These are phyloP conservation scores for Dendroctonus valens DNA, from an alignment of 1,140 invertebrate genomes.

Conservation along the genomic window DNA sequence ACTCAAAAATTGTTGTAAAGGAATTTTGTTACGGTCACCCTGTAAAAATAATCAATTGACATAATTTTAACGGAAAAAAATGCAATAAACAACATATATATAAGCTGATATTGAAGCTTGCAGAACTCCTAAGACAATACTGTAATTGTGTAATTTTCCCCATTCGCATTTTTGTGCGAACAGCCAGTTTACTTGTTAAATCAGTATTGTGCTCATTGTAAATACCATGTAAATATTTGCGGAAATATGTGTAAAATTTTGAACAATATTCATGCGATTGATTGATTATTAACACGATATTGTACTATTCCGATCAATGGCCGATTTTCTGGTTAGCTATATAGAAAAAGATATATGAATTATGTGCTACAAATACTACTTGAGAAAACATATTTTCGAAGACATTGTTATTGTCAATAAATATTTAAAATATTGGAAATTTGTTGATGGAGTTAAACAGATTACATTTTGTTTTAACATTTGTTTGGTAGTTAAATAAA, in stretches of 20 bases:
- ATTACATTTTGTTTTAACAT: constrained; percentile 26
- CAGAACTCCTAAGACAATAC: constrained; percentile 28
- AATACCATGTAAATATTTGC: constrained; percentile 38
- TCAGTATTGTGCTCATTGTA: constrained; percentile 37
- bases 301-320: background rate
- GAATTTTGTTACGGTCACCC: too few relatives aligned
- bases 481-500: constrained; percentile 32
- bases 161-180: constrained; percentile 1
- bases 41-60: background rate
- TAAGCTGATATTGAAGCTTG: constrained; percentile 1
- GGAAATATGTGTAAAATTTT: constrained; percentile 2
- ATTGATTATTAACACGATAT: background rate
- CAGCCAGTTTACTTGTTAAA: constrained; percentile 1
- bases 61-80: background rate
- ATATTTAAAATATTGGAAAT: constrained; percentile 1
- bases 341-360: constrained; percentile 2
- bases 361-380: background rate
- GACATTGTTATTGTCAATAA: constrained; percentile 3
- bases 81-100: background rate
- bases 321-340: background rate
- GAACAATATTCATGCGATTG: background rate
- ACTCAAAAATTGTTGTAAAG: too few relatives aligned
- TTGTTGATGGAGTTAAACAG: constrained; percentile 17
- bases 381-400: too few relatives aligned
- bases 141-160: constrained; percentile 8